A percentile compares a stretch with the other conserved stretches of the same genome.
phyloP scores from a whole-genome alignment of 2,797 vertebrate genomes.

The Dermochelys coriacea region DNA sequence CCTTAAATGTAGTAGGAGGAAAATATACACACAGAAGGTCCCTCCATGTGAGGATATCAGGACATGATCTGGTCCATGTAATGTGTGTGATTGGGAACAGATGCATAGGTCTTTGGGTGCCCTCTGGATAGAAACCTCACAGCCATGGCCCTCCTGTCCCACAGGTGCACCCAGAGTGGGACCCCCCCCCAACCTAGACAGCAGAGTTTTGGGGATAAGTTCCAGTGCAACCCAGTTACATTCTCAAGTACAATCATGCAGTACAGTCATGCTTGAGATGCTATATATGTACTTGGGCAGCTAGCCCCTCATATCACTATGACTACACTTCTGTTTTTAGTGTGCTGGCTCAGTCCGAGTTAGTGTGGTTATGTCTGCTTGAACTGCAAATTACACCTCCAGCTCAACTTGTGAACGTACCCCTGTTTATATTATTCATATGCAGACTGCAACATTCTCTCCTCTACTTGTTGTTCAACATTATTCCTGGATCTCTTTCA shows the following conservation, averaged over 20 bases:
- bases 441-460: not conserved
- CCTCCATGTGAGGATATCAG: too few relatives aligned
- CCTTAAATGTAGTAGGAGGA: not conserved
- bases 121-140: too few relatives aligned
- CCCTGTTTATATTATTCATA: not conserved
- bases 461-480: not conserved
- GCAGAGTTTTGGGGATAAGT: not conserved
- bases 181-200: not conserved
- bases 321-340: not conserved
- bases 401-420: not conserved
- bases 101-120: not conserved
- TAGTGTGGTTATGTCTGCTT: not conserved
- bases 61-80: too few relatives aligned
- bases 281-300: not conserved
- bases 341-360: not conserved
- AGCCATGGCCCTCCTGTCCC: too few relatives aligned
- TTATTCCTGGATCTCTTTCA: not conserved
- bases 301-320: not conserved
- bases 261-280: not conserved
- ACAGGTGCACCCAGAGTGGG: not conserved
- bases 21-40: too few relatives aligned
- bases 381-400: not conserved
- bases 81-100: not conserved
- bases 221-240: not conserved
- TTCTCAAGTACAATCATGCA: not conserved